phyloP scores from a whole-genome alignment of 2,797 vertebrate genomes.

The Syngnathus rostellatus region DNA sequence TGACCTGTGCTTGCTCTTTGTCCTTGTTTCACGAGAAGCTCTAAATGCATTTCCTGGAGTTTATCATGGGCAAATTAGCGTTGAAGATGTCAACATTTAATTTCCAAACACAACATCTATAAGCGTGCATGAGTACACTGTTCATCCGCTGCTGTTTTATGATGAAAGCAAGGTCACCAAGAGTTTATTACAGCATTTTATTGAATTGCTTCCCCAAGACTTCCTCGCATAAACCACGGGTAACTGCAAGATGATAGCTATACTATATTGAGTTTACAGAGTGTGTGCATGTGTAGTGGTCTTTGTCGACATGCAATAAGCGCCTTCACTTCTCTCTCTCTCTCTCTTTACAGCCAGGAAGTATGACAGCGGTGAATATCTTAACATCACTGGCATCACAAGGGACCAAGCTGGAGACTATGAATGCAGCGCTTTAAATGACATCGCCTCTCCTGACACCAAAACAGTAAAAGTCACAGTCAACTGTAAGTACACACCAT shows the following conservation, averaged over 20 bases:
- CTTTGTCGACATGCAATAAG: constrained; percentile 33
- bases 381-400: constrained; percentile 92
- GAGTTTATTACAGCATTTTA: constrained; percentile 25
- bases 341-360: constrained; percentile 80
- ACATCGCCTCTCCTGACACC: constrained; percentile 89
- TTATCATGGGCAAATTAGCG: constrained; percentile 40
- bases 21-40: constrained; percentile 39
- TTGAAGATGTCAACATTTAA: constrained; percentile 40
- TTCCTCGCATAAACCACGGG: constrained; percentile 12
- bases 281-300: constrained; percentile 19
- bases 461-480: constrained; percentile 92
- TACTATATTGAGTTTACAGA: constrained; percentile 1
- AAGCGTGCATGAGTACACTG: constrained; percentile 37
- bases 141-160: constrained; percentile 38
- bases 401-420: constrained; percentile 95
- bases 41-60: constrained; percentile 25
- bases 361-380: constrained; percentile 89
- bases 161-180: constrained; percentile 26
- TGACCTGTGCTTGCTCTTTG: constrained; percentile 41
- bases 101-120: constrained; percentile 40
- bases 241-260: constrained; percentile 6
- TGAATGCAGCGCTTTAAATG: constrained; percentile 91
- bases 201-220: constrained; percentile 17
- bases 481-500: constrained; percentile 85
- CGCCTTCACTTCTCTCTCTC: constrained; percentile 35